Evolutionary conservation across 2,888 invertebrate species (phyloP).

Genomic region (Lasioglossum malachurum): DNA sequence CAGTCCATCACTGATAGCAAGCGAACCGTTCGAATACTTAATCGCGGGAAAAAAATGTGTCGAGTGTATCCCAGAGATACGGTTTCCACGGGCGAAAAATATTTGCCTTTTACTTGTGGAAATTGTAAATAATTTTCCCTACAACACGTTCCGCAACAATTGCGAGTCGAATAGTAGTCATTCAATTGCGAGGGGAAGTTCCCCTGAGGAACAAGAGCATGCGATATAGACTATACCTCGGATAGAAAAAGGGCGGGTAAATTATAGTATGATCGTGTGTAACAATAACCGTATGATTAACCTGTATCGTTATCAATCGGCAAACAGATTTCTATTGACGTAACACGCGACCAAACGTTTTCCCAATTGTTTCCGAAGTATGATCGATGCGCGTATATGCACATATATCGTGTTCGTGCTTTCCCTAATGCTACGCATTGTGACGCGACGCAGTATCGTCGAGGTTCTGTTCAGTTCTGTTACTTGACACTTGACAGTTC

Average conservation of each 20-base stretch:
- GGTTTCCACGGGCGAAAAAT: constrained; percentile 71
- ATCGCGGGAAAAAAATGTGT: constrained; percentile 48
- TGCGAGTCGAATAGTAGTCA: constrained; percentile 32
- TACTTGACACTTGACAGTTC: constrained; percentile 35
- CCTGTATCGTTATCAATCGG: no score
- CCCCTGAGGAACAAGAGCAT: constrained; percentile 28
- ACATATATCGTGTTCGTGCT: constrained; percentile 2
- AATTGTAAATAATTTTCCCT: constrained; percentile 15
- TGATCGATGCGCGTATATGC: constrained; percentile 53
- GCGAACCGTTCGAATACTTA: constrained; percentile 35
- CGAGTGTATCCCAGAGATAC: constrained; percentile 71
- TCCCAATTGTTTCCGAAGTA: constrained; percentile 24
- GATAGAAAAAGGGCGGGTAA: constrained; percentile 15
- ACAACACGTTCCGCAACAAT: constrained; percentile 25
- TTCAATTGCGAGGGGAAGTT: constrained; percentile 39
- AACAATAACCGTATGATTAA: neutral
- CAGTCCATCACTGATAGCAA: constrained; percentile 39
- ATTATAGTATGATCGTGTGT: neutral
- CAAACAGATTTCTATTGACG: neutral
- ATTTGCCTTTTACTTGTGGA: constrained; percentile 46
- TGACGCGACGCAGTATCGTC: constrained; percentile 28
- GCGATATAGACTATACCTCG: neutral
- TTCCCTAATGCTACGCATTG: constrained; percentile 42
- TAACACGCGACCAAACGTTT: neutral
- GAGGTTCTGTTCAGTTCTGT: constrained; percentile 47